Evolutionary conservation across 2,888 invertebrate genomes (phyloP), one percentile per base, ranked within the genome.

Genomic region (Torymus tubicola): DNA sequence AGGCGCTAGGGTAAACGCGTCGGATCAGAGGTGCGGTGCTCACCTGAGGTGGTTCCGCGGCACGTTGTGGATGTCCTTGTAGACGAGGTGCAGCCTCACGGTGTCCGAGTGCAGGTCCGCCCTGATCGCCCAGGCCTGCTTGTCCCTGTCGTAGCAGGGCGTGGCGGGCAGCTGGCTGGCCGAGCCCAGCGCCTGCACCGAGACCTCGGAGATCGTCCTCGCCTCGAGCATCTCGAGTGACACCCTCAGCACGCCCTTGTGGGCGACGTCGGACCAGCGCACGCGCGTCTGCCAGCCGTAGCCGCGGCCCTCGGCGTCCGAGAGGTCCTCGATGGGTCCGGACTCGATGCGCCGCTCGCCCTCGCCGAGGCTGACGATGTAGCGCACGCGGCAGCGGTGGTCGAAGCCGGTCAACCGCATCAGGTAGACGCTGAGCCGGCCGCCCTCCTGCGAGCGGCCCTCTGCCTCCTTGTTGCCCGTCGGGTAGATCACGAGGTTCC

Each of bases 351-450:
- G 91, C 21, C 94, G 91, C 68, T 95, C 94, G 0, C 94, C 94
- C 83, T 95, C 95, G 1, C 95, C 95, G 1, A 96, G 91, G 0
- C 93, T 93, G 53, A 94, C 92, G 78, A 94, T 93, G 90, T 96
- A 96, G 4, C 94, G 92, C 11, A 96, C 95, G 80, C 95, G 93
- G 88, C 96, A 96, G 70, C 94, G 94, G 88, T 96, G 96, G 85
- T 96, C 96, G 87, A 96, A 96, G 65, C 95, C 96, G n/a, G 96
- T 96, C 75, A 95, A 93, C 71, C 96, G 92, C 87, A 94, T 94
- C 58, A 96, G 91, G 77, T 94, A 93, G 71, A 95, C 91, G 81
- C 92, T 92, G 68, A 93, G 86, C 42, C 92, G 86, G 55, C 85
- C 82, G 21, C 84, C 70, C 31, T 70, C 58, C 2, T 65, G 58